Evolutionary conservation across 1,140 invertebrate species (phyloP), one percentile per base, ranked within the genome.

Genomic region (Samia ricini): DNA sequence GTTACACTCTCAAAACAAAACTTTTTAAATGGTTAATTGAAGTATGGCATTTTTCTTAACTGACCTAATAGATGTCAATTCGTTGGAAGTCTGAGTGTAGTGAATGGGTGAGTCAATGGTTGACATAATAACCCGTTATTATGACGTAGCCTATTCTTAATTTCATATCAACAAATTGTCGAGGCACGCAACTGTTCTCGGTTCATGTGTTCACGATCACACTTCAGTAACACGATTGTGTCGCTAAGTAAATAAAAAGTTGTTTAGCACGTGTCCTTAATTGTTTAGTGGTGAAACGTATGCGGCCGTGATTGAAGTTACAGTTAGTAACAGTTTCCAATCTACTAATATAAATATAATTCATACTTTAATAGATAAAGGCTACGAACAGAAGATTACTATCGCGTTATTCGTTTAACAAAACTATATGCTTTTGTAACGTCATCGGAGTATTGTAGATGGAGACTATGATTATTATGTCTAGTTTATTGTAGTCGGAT

Each of bases 151-250:
- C 60, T 57, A 36, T 64, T 61, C n/a, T 60, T 63, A 69, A 71
- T 63, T 73, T 64, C 33, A 64, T 69, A 62, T 71, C 62, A 48
- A 36, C 64, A 67, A 66, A 72, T 76, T 74, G 52, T 66, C 42
- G 22, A 42, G 19, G 19, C 61, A 56, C 48, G 61, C 61, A 19
- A 56, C 55, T 29, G 18, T 23, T 29, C 18, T n/a, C n/a, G 33
- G n/a, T 21, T 55, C 18, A 24, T 55, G 8, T n/a, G 52, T 23
- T 24, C 52, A 55, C 56, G 52, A 42, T 42, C 59, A 42, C 60
- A 48, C 21, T 57, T 61, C 54, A 26, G 54, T 52, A 51, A 49
- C 49, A 29, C 54, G 58, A 49, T n/a, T 52, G 18, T 23, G 18
- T 24, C 19, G 15, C 22, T 55, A 24, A 55, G 22, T 24, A 55